Conservation (phyloP, 2,888 invertebrate species). For the Plutella xylostella region DNA sequence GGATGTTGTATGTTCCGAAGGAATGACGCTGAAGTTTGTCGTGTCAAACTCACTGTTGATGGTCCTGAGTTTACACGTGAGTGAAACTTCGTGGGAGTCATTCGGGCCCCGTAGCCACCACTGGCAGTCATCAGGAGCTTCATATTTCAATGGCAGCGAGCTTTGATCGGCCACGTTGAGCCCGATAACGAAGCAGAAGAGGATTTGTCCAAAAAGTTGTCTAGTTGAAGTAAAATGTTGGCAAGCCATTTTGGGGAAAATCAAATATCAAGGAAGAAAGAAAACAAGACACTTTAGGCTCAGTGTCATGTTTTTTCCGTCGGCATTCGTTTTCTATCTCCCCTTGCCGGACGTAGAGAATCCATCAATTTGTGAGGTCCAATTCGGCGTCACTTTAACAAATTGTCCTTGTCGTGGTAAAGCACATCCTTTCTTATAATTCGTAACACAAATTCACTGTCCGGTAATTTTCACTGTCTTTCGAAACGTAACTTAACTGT, state of each 20-base stretch:
- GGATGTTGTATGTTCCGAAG: constrained; percentile 84
- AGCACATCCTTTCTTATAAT: constrained; percentile 36
- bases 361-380: constrained; percentile 63
- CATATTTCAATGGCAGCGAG: constrained; percentile 71
- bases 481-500: constrained; percentile 32
- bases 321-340: constrained; percentile 56
- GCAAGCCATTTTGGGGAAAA: constrained; percentile 55
- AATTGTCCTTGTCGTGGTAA: constrained; percentile 40
- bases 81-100: constrained; percentile 77
- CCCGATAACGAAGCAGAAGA: constrained; percentile 55
- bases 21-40: constrained; percentile 89
- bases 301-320: constrained; percentile 69
- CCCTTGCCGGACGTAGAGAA: constrained; percentile 60
- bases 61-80: constrained; percentile 83
- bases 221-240: constrained; percentile 41
- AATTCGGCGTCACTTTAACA: constrained; percentile 43
- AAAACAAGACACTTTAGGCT: constrained; percentile 59
- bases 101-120: constrained; percentile 77
- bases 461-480: constrained; percentile 20
- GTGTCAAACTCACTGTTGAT: constrained; percentile 90
- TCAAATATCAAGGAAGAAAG: constrained; percentile 62
- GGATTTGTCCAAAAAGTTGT: constrained; percentile 43
- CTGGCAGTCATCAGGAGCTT: constrained; percentile 89
- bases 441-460: constrained; percentile 26
- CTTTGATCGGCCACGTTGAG: constrained; percentile 60